Conservation (phyloP, 2,113 vertebrate genomes). For the Clupea harengus region DNA sequence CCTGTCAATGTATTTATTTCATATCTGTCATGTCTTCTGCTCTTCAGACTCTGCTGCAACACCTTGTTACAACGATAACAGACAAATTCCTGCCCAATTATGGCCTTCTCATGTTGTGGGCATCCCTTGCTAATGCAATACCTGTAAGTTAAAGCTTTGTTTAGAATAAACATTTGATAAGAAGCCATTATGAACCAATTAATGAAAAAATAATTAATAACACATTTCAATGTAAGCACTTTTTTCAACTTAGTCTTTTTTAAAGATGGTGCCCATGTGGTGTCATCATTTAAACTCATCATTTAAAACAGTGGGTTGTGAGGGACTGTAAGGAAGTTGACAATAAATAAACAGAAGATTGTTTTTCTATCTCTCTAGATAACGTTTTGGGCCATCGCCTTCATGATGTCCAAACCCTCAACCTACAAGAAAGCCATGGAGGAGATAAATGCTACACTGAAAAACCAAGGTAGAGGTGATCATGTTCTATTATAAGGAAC, state of each 20-base stretch:
- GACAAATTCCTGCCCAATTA: conserved; percentile 65
- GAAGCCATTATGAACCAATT: not conserved
- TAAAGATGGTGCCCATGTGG: not conserved
- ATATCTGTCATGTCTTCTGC: conserved; percentile 26
- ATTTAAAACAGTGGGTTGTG: not conserved
- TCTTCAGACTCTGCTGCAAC: conserved; percentile 73
- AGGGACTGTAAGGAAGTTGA: too few relatives aligned
- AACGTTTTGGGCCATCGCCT: conserved; percentile 77
- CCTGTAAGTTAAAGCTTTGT: conserved; percentile 69
- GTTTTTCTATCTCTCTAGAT: conserved; percentile 51
- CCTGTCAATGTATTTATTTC: too few relatives aligned
- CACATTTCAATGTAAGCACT: not conserved
- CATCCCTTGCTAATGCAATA: conserved; percentile 77
- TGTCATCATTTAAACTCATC: not conserved
- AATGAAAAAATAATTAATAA: not conserved
- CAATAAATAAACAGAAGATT: not conserved
- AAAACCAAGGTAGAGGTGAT: conserved; percentile 35
- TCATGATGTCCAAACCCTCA: conserved; percentile 68
- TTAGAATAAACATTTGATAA: not conserved
- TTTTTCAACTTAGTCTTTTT: not conserved
- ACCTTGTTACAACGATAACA: conserved; percentile 64
- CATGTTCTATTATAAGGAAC: not conserved
- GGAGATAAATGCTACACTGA: conserved; percentile 68
- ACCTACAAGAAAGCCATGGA: conserved; percentile 69
- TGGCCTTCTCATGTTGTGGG: conserved; percentile 76